Percentiles rank a stretch among this genome's conserved stretches.
Evolutionary conservation across 2,113 vertebrate genomes (phyloP).

Genomic region (Sisor rabdophorus): DNA sequence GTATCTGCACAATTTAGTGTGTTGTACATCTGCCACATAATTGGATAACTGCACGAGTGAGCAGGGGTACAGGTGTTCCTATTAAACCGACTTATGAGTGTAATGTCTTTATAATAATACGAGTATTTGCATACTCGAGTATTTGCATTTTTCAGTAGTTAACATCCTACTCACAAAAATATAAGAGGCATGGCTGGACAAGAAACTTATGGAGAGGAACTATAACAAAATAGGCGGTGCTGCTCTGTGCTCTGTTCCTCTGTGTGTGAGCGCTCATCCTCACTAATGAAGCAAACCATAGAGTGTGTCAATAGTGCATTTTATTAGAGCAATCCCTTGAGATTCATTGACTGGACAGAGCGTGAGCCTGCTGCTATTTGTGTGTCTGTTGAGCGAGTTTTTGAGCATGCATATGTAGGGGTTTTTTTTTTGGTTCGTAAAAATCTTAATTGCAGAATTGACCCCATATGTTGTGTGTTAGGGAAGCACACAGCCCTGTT

Average conservation of each 20-base stretch:
- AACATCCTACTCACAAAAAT: slow-evolving; percentile 4
- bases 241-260: slow-evolving; percentile 6
- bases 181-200: slow-evolving; percentile 20
- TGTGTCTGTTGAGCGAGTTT: neutral
- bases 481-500: slow-evolving; percentile 72
- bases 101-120: slow-evolving; percentile 3
- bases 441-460: slow-evolving; percentile 71
- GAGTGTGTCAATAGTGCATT: slow-evolving; percentile 82
- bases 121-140: slow-evolving; percentile 11
- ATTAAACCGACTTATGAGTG: slow-evolving; percentile 6
- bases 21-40: slow-evolving; percentile 2
- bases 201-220: slow-evolving; percentile 21
- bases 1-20: neutral
- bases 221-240: slow-evolving; percentile 9
- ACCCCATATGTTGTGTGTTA: slow-evolving; percentile 85
- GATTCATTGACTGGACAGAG: slow-evolving; percentile 65
- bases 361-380: slow-evolving; percentile 17
- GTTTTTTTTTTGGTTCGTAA: slow-evolving; percentile 47
- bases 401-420: slow-evolving; percentile 51
- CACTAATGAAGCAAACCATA: slow-evolving; percentile 81
- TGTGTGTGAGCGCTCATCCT: slow-evolving; percentile 63
- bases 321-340: slow-evolving; percentile 82
- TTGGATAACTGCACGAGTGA: neutral
- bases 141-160: no score
- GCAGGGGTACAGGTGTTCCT: neutral